Evolutionary conservation across 2,888 invertebrate species (phyloP).

Genomic region (Drosophila leonis): DNA sequence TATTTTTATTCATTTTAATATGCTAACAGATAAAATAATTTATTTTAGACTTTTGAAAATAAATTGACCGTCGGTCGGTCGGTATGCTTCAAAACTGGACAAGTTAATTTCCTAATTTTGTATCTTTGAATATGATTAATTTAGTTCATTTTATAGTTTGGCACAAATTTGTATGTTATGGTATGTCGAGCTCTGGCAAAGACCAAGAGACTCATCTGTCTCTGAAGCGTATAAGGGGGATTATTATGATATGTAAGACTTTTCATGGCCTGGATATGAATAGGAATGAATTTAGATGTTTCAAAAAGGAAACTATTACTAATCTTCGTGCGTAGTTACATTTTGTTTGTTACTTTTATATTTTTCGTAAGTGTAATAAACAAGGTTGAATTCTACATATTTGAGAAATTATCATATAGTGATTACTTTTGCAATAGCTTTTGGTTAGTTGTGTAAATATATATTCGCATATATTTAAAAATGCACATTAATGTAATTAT

Average conservation of each 20-base stretch:
- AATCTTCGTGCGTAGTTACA: not conserved
- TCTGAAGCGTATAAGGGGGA: not conserved
- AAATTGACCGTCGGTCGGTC: not conserved
- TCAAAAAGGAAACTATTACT: not conserved
- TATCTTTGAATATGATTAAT: not conserved
- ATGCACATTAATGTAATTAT: slow-evolving; percentile 47
- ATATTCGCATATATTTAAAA: slow-evolving; percentile 41
- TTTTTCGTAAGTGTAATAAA: slow-evolving; percentile 2
- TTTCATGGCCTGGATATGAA: not conserved
- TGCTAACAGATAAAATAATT: not conserved
- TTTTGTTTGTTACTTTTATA: not conserved
- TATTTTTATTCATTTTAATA: not conserved
- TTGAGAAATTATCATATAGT: not conserved
- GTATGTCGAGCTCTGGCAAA: not conserved
- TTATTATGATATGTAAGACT: not conserved
- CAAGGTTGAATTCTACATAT: slow-evolving; percentile 1
- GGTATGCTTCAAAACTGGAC: not conserved
- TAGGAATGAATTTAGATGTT: not conserved
- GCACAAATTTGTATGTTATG: not conserved
- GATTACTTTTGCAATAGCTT: slow-evolving; percentile 4
- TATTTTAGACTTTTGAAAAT: not conserved
- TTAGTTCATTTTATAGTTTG: not conserved
- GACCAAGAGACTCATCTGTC: not conserved
- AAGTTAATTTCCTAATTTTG: not conserved
- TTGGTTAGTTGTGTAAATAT: slow-evolving; percentile 46